Conservation (phyloP, 92 coral and sea anemone species). For the Pocillopora meandrina region DNA sequence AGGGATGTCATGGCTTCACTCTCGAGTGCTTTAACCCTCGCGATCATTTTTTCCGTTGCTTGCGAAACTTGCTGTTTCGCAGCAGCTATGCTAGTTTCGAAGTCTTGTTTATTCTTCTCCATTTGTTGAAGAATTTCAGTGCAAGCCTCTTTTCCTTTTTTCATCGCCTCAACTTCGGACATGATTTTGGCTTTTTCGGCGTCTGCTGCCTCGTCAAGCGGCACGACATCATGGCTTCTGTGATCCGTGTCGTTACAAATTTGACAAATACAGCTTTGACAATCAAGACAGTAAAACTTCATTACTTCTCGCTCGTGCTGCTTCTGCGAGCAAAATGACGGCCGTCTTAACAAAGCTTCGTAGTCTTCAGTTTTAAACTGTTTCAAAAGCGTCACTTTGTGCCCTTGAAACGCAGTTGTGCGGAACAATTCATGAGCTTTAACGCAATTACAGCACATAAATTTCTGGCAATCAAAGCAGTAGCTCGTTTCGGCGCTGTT, state of each 20-base stretch:
- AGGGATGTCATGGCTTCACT: constrained; percentile 9
- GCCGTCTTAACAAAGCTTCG: constrained; percentile 25
- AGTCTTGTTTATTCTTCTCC: not conserved
- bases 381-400: constrained; percentile 1
- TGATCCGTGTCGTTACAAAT: constrained; percentile 8
- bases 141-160: not conserved
- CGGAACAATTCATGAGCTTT: constrained; percentile 28
- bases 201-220: constrained; percentile 5
- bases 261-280: constrained; percentile 1
- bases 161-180: constrained; percentile 11
- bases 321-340: not conserved
- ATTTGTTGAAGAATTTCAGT: constrained; percentile 1
- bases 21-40: constrained; percentile 5
- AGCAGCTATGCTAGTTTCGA: not conserved
- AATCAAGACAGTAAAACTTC: constrained; percentile 1
- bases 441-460: constrained; percentile 23
- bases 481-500: constrained; percentile 11
- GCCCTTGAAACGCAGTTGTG: constrained; percentile 14
- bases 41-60: constrained; percentile 5
- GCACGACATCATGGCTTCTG: constrained; percentile 1
- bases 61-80: constrained; percentile 11
- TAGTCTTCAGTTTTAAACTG: constrained; percentile 13
- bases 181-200: constrained; percentile 14
- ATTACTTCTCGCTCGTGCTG: constrained; percentile 11
- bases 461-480: constrained; percentile 35